Conservation (phyloP, 2,113 vertebrate species). For the Erinaceus europaeus region DNA sequence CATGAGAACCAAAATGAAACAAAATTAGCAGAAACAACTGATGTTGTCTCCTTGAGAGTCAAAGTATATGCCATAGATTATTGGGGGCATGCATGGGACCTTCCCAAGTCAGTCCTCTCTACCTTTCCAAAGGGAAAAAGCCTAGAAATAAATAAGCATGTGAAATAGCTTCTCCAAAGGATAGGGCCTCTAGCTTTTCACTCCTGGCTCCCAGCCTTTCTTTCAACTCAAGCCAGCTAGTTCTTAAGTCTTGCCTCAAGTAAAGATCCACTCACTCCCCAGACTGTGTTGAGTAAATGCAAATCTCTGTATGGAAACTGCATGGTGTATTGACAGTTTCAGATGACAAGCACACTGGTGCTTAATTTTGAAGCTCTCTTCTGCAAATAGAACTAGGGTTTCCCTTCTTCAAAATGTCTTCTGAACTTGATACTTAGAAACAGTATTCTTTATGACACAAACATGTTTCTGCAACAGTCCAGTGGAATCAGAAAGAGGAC, state of each 20-base stretch:
- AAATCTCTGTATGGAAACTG: conserved; percentile 33
- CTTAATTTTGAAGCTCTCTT: background rate
- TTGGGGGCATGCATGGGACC: background rate
- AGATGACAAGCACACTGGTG: background rate
- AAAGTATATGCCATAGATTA: background rate
- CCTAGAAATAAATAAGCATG: background rate
- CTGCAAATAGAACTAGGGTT: background rate
- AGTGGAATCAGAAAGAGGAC: background rate
- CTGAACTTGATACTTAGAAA: background rate
- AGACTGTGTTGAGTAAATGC: background rate
- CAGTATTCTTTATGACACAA: background rate
- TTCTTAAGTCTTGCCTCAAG: background rate
- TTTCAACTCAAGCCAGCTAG: background rate
- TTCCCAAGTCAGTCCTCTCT: background rate
- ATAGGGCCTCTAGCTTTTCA: background rate
- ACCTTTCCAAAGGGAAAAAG: background rate
- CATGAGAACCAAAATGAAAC: conserved; percentile 5
- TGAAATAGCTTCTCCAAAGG: background rate
- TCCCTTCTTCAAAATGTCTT: background rate
- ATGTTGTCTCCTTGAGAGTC: background rate
- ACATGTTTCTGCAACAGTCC: background rate
- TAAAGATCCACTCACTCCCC: background rate
- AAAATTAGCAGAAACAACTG: background rate
- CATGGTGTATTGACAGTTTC: background rate
- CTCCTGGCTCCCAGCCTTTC: background rate